Conservation (phyloP, 2,888 invertebrate species). For the Dryomyza anilis region DNA sequence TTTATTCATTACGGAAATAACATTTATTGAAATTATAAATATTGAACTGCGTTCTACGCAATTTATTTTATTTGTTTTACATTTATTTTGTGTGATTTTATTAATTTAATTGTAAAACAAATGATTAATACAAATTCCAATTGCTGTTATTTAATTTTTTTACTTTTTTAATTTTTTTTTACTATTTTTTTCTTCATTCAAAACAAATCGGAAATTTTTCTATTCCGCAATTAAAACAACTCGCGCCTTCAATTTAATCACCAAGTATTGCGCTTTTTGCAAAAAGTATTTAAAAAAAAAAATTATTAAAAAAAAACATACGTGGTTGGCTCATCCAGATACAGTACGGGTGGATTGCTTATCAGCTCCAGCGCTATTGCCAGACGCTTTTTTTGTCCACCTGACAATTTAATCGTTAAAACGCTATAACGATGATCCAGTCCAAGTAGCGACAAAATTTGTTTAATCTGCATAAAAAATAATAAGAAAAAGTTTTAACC, state of each 20-base stretch:
- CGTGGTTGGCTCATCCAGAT: conserved; percentile 89
- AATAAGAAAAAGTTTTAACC: conserved; percentile 1
- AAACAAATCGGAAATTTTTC: no score
- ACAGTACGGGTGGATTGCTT: conserved; percentile 85
- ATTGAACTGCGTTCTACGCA: no score
- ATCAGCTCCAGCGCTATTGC: conserved; percentile 83
- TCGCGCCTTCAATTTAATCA: not conserved
- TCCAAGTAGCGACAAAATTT: conserved; percentile 75
- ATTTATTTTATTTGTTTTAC: no score
- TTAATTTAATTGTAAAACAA: no score
- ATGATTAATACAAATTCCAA: no score
- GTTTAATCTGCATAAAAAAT: conserved; percentile 67
- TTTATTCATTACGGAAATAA: no score
- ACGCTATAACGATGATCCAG: conserved; percentile 73
- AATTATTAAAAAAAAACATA: conserved; percentile 56
- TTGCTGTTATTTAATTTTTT: no score
- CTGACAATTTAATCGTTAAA: conserved; percentile 74
- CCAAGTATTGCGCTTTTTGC: not conserved
- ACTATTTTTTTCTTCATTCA: no score
- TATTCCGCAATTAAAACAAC: not conserved
- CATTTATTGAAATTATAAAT: no score
- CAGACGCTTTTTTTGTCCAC: conserved; percentile 83
- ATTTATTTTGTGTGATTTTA: no score
- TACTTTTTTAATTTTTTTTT: no score
- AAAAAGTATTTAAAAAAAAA: not conserved